A percentile compares a stretch with the other conserved stretches of the same genome.
phyloP scores from a whole-genome alignment of 2,888 invertebrate genomes.

The Steromphala cineraria region DNA sequence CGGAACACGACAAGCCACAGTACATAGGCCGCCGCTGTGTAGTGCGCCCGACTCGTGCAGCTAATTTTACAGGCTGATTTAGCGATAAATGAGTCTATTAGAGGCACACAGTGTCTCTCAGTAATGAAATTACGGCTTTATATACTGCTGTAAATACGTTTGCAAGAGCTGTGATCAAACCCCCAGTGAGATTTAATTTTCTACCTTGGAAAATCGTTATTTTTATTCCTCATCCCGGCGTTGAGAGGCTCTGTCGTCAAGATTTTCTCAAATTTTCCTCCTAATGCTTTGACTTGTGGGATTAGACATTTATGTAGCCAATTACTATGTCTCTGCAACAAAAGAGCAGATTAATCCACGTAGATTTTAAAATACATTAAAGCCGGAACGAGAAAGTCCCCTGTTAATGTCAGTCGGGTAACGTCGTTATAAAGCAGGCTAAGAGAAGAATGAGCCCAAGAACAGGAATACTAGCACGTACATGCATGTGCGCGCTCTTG shows the following conservation, averaged over 20 bases:
- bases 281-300: neutral
- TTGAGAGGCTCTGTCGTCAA: neutral
- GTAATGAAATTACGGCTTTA: conserved; percentile 16
- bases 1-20: neutral
- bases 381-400: neutral
- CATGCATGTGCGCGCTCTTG: too few species aligned
- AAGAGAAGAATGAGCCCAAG: too few species aligned
- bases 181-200: conserved; percentile 17
- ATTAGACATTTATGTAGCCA: conserved; percentile 2
- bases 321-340: neutral
- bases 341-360: neutral
- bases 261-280: neutral
- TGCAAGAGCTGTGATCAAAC: conserved; percentile 11
- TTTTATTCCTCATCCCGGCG: neutral
- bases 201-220: neutral
- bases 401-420: too few species aligned
- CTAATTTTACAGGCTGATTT: conserved; percentile 20
- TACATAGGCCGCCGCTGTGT: neutral
- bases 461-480: too few species aligned
- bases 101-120: conserved; percentile 3
- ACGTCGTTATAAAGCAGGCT: too few species aligned
- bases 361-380: neutral
- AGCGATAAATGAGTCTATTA: conserved; percentile 14
- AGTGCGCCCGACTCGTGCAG: neutral
- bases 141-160: neutral